Evolutionary conservation across 64 coral and sea anemone genomes (phyloP).

Genomic region (Pocillopora verrucosa): DNA sequence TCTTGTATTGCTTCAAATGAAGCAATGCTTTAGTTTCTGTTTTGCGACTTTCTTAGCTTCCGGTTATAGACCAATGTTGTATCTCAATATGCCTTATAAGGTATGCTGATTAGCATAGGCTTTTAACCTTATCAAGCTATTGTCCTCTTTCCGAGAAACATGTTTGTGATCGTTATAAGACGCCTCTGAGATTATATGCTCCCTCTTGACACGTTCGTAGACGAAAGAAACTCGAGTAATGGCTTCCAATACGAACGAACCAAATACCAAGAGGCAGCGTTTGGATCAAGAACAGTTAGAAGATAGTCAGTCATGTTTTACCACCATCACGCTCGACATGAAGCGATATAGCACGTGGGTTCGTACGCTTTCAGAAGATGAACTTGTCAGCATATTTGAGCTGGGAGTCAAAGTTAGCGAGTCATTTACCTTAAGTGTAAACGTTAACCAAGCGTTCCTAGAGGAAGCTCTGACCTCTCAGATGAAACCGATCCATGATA

Average conservation of each 20-base stretch:
- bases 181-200: no score
- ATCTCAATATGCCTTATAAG: no score
- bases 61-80: no score
- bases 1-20: no score
- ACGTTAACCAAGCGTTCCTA: slow-evolving; percentile 14
- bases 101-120: no score
- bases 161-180: no score
- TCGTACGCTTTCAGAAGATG: not conserved
- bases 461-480: slow-evolving; percentile 2
- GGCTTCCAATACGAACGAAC: not conserved
- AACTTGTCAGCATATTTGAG: slow-evolving; percentile 26
- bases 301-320: not conserved
- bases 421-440: not conserved
- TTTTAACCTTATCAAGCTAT: no score
- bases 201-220: no score
- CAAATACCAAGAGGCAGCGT: not conserved
- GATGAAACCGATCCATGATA: slow-evolving; percentile 24
- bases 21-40: no score
- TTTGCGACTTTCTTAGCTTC: no score
- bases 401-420: slow-evolving; percentile 11
- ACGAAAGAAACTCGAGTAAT: not conserved
- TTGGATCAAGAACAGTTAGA: not conserved
- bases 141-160: no score
- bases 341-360: not conserved
- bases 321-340: not conserved